phyloP scores from a whole-genome alignment of 1,140 invertebrate species.

The Leptopilina boulardi region DNA sequence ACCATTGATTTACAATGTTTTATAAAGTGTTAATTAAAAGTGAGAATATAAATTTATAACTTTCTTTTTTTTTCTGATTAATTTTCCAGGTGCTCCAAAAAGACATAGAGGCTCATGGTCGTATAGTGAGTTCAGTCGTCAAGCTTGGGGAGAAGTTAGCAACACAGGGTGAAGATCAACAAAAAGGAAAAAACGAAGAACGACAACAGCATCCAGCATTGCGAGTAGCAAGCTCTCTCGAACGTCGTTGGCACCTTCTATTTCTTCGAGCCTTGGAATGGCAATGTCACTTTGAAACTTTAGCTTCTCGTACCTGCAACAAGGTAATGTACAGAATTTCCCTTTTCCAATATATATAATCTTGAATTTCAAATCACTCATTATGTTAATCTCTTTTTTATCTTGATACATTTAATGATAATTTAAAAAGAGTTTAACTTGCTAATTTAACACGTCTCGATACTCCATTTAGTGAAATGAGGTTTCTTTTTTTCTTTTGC shows the following conservation, averaged over 20 bases:
- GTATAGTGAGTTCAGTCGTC: constrained; percentile 87
- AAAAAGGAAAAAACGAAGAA: constrained; percentile 51
- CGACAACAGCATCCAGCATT: constrained; percentile 65
- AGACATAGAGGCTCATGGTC: constrained; percentile 90
- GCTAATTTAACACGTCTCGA: too few species aligned
- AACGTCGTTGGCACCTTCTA: constrained; percentile 91
- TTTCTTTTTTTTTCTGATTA: constrained; percentile 52
- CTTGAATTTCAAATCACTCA: too few species aligned
- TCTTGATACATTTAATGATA: too few species aligned
- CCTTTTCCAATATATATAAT: not conserved
- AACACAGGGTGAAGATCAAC: constrained; percentile 56
- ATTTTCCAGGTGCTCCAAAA: constrained; percentile 85
- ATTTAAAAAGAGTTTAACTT: too few species aligned
- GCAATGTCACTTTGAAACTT: constrained; percentile 88
- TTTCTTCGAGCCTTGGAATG: constrained; percentile 92
- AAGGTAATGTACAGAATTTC: constrained; percentile 61
- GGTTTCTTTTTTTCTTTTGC: too few species aligned
- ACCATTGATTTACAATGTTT: too few species aligned
- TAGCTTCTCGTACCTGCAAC: constrained; percentile 70
- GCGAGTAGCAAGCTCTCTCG: constrained; percentile 78
- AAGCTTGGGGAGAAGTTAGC: constrained; percentile 75
- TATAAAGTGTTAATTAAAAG: not conserved
- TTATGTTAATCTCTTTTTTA: too few species aligned
- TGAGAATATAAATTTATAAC: not conserved
- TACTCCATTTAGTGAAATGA: too few species aligned